Conservation (phyloP, 2,797 vertebrate genomes). For the Molossus alvarezi region DNA sequence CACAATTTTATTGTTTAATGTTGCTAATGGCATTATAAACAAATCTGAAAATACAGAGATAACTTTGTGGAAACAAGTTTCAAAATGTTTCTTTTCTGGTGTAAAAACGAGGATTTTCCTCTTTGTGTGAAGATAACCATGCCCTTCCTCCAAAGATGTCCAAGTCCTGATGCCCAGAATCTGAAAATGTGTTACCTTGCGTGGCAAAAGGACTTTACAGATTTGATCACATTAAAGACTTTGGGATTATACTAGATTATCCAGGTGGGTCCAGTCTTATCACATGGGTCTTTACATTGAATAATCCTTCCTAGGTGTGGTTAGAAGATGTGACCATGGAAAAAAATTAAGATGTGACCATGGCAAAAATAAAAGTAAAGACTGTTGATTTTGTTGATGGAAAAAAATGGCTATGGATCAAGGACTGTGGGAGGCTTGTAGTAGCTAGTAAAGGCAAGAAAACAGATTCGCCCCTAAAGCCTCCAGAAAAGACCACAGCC, state of each 20-base stretch:
- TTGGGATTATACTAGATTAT: neutral
- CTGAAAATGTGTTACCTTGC: neutral
- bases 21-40: conserved; percentile 60
- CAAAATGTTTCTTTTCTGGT: neutral
- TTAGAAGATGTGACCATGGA: neutral
- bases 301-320: neutral
- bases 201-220: neutral
- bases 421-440: neutral
- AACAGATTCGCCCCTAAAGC: neutral
- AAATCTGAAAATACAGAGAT: conserved; percentile 18
- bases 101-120: neutral
- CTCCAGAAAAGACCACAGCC: neutral
- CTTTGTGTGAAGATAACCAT: neutral
- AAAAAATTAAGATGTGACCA: neutral
- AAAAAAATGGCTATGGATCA: neutral
- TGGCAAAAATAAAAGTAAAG: neutral
- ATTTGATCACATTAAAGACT: neutral
- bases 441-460: neutral
- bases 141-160: neutral
- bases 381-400: neutral
- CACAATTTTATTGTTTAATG: conserved; percentile 41
- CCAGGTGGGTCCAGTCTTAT: neutral
- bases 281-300: neutral
- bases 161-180: neutral
- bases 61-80: conserved; percentile 28